Evolutionary conservation across 2,797 vertebrate genomes (phyloP), one percentile per base, ranked within the genome.

Genomic region (Chiloscyllium punctatum): DNA sequence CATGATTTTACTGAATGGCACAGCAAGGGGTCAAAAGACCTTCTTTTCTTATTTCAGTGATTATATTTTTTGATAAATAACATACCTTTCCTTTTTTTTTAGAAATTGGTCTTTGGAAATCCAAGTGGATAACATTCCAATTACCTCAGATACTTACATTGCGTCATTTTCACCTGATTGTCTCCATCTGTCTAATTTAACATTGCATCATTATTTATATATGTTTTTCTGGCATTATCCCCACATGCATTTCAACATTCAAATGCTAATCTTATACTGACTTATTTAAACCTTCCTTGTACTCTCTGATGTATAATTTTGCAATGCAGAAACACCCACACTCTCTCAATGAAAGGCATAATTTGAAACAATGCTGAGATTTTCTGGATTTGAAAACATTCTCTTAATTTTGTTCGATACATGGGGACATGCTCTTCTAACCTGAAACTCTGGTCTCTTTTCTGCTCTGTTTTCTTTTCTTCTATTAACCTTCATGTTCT

Each of bases 241-340:
- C 15, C 53, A 66, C 87, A 33, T 30, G 8, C 57, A 90, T 62
- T 66, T 92, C 62, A 92, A 69, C 21, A 57, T 37, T 92, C 90
- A 23, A 68, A n/a, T n/a, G 25, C 21, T 68, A 42, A 69, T 66
- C 33, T 91, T 21, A 66, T 23, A 91, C 21, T 68, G n/a, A 3
- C 90, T 69, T n/a, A 68, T 92, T 68, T 42, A 92, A 92, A 92
- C n/a, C n/a, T 69, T 18, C 37, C 90, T 92, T 42, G 66, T 68
- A 37, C 66, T 92, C 18, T 37, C 42, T 69, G 8, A 42, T 92
- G 90, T 68, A 18, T 92, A 92, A 92, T 68, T 92, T 37, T 69
- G 90, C 68, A 3, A 92, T 68, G 37, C 33, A 68, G 90, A 68
- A 69, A 37, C n/a, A 69, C n/a, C 90, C 90, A 92, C 90, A 69